phyloP scores from a whole-genome alignment of 2,797 vertebrate genomes.

The Paedocypris micromegethes region DNA sequence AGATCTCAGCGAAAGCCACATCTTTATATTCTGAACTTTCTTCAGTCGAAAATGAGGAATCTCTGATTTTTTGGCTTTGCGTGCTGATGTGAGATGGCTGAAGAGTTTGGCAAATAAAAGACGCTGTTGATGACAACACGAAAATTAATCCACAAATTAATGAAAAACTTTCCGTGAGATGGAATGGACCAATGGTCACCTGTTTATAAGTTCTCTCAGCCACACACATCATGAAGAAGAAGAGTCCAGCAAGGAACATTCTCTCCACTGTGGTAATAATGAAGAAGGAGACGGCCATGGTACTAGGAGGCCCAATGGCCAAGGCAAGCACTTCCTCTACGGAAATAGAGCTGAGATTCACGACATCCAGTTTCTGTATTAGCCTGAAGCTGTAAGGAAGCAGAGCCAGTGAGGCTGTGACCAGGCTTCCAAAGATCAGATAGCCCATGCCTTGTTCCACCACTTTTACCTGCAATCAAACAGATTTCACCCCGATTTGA shows the following conservation, averaged over 20 bases:
- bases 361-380: slow-evolving; percentile 72
- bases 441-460: slow-evolving; percentile 90
- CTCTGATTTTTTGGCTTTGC: slow-evolving; percentile 95
- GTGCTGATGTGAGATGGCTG: slow-evolving; percentile 93
- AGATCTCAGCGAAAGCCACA: slow-evolving; percentile 94
- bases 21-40: slow-evolving; percentile 98
- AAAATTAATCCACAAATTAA: too few relatives aligned
- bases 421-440: slow-evolving; percentile 80
- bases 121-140: slow-evolving; percentile 67
- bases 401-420: slow-evolving; percentile 77
- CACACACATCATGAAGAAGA: slow-evolving; percentile 99
- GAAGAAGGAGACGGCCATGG: slow-evolving; percentile 64
- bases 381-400: slow-evolving; percentile 85
- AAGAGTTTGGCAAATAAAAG: slow-evolving; percentile 96
- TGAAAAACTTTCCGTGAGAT: too few relatives aligned
- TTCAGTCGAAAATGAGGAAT: slow-evolving; percentile 97
- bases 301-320: slow-evolving; percentile 67
- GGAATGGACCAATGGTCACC: slow-evolving; percentile 57
- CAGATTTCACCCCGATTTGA: slow-evolving; percentile 4
- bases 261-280: slow-evolving; percentile 83
- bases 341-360: slow-evolving; percentile 69
- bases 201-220: slow-evolving; percentile 97
- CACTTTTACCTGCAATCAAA: slow-evolving; percentile 78
- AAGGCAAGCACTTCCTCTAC: slow-evolving; percentile 68
- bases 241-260: slow-evolving; percentile 86